Base-by-base conservation (phyloP, 2,113 vertebrate species). In the Cololabis saira region DNA sequence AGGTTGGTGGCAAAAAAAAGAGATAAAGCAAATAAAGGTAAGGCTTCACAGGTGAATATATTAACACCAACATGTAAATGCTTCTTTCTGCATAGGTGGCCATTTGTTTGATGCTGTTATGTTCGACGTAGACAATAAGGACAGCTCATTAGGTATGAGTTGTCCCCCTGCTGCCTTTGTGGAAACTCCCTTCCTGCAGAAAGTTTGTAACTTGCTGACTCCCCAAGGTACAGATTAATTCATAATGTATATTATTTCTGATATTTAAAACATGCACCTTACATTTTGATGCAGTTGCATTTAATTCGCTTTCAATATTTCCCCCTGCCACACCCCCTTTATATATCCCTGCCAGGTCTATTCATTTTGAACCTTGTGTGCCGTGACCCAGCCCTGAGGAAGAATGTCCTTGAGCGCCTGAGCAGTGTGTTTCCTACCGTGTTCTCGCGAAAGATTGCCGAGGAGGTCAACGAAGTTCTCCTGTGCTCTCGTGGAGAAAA, bases 91-190 rank as follows among this genome's bases (percentile, higher is more conserved):
- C 60, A 5, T 5, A 98, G 96, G 84, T 0, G 86, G 62, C 14
- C 64, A 53, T 61, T 86, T 87, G 50, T 98, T 95, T 1, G 93
- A 97, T 3, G 91, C 88, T 30, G 30, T 99, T 68, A 98, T 99
- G 92, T 98, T 98, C 4, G 98, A 99, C 37, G 96, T 98, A 12
- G 98, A 99, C 88, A 98, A 95, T 67, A 99, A 99, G 86, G 97
- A 99, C 62, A 85, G 92, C 15, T 90, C 87, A 0, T 59, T 99
- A 78, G 98, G 98, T 2, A 98, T 99, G 93, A 99, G 96, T 81
- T 98, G 98, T 74, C 98, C 98, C 0, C 98, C 98, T 0, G 90
- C 94, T 57, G 94, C 94, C 15, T 99, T 99, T 59, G 95, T 99
- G 70, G 96, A 98, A 71, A 89, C 81, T 3, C 14, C 65, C 2